These are phyloP conservation scores for Cephus pygmeus DNA, from an alignment of 2,888 invertebrate genomes.

Conservation along the genomic window DNA sequence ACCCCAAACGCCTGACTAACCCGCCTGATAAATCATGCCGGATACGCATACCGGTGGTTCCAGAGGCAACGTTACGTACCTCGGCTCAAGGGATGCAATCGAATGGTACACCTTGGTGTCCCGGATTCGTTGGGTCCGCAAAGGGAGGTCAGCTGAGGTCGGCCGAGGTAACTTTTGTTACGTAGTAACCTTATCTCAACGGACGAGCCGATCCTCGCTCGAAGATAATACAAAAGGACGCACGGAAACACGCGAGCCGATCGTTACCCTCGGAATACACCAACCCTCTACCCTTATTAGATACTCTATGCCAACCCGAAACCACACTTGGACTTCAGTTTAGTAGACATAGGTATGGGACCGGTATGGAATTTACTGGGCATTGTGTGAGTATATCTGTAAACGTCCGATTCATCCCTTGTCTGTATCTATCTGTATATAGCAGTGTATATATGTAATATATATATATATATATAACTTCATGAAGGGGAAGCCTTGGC, in stretches of 20 bases:
- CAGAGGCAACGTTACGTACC: neutral
- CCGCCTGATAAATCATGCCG: neutral
- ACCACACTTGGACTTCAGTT: neutral
- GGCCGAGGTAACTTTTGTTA: neutral
- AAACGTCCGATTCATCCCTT: neutral
- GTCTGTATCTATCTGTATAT: too few species aligned
- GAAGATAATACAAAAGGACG: slow-evolving; percentile 25
- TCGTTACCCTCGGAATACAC: slow-evolving; percentile 32
- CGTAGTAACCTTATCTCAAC: neutral
- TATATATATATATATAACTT: too few species aligned
- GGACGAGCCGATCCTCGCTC: slow-evolving; percentile 15
- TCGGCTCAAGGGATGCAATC: neutral
- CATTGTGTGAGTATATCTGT: neutral
- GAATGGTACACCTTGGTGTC: neutral
- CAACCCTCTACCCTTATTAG: neutral
- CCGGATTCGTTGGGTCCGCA: neutral
- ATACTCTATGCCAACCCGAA: neutral
- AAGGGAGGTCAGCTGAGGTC: neutral
- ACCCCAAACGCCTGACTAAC: neutral
- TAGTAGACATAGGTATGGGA: neutral
- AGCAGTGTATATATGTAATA: too few species aligned
- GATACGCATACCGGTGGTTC: neutral
- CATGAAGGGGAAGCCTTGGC: too few species aligned
- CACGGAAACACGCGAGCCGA: slow-evolving; percentile 31
- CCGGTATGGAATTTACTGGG: neutral